These are phyloP conservation scores for Coenobita brevimanus DNA, from an alignment of 1,140 invertebrate genomes.

Conservation along the genomic window DNA sequence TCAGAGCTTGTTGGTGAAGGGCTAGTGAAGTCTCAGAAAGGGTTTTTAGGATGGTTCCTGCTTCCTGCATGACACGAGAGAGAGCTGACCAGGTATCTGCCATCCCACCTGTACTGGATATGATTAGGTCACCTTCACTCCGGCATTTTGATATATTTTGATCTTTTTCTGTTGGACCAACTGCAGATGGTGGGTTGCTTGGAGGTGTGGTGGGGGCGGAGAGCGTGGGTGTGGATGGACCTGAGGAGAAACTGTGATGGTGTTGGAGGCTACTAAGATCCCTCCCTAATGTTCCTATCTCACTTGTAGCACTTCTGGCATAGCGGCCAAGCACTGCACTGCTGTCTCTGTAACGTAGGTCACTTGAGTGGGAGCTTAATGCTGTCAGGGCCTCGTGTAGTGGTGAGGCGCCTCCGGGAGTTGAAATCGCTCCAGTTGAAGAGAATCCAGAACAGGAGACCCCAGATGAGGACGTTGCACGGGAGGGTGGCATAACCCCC, in stretches of 20 bases:
- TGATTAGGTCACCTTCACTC: constrained; percentile 45
- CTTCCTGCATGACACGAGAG: constrained; percentile 47
- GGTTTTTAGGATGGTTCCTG: constrained; percentile 51
- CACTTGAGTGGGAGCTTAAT: not conserved
- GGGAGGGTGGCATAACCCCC: constrained; percentile 8
- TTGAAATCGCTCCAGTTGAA: constrained; percentile 34
- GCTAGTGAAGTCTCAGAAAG: constrained; percentile 50
- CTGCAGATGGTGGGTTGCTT: not conserved
- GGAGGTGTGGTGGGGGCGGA: constrained; percentile 46
- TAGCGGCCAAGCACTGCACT: too few relatives aligned
- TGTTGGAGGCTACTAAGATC: not conserved
- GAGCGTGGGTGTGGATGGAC: constrained; percentile 4
- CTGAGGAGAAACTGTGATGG: constrained; percentile 13
- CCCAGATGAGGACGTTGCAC: constrained; percentile 34
- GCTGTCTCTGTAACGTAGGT: not conserved
- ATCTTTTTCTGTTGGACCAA: not conserved
- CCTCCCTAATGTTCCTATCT: too few relatives aligned
- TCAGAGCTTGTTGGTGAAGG: constrained; percentile 34
- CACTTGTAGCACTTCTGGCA: too few relatives aligned
- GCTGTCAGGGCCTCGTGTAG: constrained; percentile 28
- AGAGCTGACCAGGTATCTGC: constrained; percentile 35
- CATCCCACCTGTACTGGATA: constrained; percentile 17
- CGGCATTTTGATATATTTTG: constrained; percentile 16
- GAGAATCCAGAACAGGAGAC: constrained; percentile 44
- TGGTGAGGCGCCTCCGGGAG: constrained; percentile 18